phyloP scores from a whole-genome alignment of 2,888 invertebrate genomes.

The Poecilobothrus nobilitatus region DNA sequence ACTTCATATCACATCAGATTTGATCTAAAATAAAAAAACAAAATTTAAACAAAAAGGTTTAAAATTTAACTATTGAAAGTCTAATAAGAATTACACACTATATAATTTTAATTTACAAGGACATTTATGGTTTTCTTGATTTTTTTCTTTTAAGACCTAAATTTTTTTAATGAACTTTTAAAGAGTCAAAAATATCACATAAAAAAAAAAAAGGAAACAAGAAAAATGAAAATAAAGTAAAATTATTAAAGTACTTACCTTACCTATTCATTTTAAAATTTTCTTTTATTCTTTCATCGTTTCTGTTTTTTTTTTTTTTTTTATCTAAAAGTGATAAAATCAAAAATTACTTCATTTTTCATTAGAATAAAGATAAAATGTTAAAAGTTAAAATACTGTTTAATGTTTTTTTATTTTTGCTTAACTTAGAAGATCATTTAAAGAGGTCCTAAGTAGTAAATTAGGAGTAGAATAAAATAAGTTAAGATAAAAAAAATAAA shows the following conservation, averaged over 20 bases:
- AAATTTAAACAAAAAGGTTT: too few relatives aligned
- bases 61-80: too few relatives aligned
- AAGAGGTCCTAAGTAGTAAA: neutral
- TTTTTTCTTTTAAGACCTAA: neutral
- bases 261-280: too few relatives aligned
- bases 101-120: too few relatives aligned
- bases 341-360: conserved; percentile 10
- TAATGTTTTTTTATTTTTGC: conserved; percentile 7
- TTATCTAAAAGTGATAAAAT: neutral
- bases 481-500: neutral
- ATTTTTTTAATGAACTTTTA: neutral
- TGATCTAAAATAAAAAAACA: too few relatives aligned
- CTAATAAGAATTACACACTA: too few relatives aligned
- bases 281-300: too few relatives aligned
- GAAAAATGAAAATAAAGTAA: neutral
- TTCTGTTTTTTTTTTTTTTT: neutral
- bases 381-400: neutral
- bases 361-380: neutral
- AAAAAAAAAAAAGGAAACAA: neutral
- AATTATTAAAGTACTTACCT: neutral
- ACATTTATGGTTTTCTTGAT: too few relatives aligned
- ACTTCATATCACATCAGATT: too few relatives aligned
- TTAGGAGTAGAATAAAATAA: neutral
- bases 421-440: neutral
- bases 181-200: neutral